A percentile compares a stretch with the other conserved stretches of the same genome.
These are phyloP conservation scores for Magallana nippona DNA, from an alignment of 2,888 invertebrate species.

Conservation along the genomic window DNA sequence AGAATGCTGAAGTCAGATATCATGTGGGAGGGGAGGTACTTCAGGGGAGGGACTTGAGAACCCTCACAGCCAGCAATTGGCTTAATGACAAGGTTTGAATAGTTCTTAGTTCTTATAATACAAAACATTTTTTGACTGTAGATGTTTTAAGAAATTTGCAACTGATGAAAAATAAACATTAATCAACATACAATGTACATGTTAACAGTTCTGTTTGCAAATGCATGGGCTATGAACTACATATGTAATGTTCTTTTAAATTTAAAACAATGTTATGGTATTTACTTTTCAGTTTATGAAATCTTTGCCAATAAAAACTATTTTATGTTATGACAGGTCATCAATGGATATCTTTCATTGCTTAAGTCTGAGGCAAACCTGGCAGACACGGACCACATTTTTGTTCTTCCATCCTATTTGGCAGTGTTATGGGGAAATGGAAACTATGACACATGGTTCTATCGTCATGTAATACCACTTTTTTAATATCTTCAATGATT, in stretches of 20 bases:
- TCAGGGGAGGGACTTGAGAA: not conserved
- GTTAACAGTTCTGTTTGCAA: too few relatives aligned
- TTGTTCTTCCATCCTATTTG: not conserved
- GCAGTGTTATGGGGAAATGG: not conserved
- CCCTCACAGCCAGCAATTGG: not conserved
- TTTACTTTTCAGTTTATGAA: too few relatives aligned
- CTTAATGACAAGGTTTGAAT: not conserved
- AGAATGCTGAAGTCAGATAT: not conserved
- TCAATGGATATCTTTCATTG: not conserved
- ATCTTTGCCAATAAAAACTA: too few relatives aligned
- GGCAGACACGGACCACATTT: not conserved
- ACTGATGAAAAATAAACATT: too few relatives aligned
- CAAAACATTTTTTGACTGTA: too few relatives aligned
- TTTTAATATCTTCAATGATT: not conserved
- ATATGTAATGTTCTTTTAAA: too few relatives aligned
- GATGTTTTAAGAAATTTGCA: too few relatives aligned
- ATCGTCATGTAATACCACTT: not conserved
- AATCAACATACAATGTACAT: too few relatives aligned
- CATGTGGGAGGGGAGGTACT: slow-evolving; percentile 8
- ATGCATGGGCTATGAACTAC: too few relatives aligned
- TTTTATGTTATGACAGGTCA: not conserved
- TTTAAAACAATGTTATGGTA: too few relatives aligned
- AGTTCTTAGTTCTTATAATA: not conserved
- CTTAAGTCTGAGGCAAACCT: not conserved
- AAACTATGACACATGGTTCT: not conserved